Percentiles rank a stretch among this genome's conserved stretches.
Conservation (phyloP, 1,140 invertebrate species). For the Bradynema listronoti region DNA sequence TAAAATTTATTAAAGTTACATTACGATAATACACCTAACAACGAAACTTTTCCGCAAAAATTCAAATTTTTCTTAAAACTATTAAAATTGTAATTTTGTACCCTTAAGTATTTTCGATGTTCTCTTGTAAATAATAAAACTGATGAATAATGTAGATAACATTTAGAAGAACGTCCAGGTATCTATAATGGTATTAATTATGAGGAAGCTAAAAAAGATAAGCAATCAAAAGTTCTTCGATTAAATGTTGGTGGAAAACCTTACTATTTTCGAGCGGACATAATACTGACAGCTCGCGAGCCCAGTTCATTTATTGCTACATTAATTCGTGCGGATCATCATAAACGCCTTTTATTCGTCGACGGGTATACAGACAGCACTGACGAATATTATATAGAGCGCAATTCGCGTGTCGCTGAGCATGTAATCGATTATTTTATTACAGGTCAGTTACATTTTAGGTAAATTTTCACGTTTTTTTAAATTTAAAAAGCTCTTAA, state of each 20-base stretch:
- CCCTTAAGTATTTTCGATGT: too few species aligned
- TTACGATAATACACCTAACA: too few species aligned
- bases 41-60: too few species aligned
- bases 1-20: too few species aligned
- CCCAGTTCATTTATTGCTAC: constrained; percentile 23
- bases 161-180: too few species aligned
- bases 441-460: constrained; percentile 33
- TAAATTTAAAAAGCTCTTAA: not conserved
- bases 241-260: constrained; percentile 53
- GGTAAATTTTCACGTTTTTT: not conserved
- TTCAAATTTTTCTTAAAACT: too few species aligned
- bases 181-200: too few species aligned
- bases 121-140: too few species aligned
- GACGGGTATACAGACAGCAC: constrained; percentile 40
- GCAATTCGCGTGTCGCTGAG: constrained; percentile 47
- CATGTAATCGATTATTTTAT: constrained; percentile 52
- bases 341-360: constrained; percentile 34
- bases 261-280: constrained; percentile 44
- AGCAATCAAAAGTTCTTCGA: constrained; percentile 19
- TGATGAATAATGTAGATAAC: too few species aligned
- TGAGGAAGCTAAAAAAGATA: too few species aligned
- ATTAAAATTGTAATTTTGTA: too few species aligned
- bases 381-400: constrained; percentile 52
- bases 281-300: constrained; percentile 28
- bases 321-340: constrained; percentile 34